These are phyloP conservation scores for Spicauda simplicius DNA, from an alignment of 2,888 invertebrate species.

Conservation along the genomic window DNA sequence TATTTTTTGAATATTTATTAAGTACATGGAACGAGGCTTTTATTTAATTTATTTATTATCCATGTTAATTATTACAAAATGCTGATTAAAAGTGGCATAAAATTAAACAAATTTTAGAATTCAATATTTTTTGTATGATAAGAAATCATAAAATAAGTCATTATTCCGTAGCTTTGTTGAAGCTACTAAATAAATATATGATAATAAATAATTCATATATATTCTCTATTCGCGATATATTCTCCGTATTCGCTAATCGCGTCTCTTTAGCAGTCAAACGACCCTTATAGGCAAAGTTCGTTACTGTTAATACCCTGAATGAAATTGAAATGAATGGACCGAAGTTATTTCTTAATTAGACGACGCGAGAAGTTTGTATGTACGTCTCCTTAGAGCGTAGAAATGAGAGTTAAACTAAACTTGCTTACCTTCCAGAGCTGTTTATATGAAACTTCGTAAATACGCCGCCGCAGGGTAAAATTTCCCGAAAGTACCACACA, in stretches of 20 bases:
- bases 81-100: no score
- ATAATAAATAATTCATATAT: no score
- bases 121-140: no score
- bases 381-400: constrained; percentile 74
- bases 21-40: no score
- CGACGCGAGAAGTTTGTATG: constrained; percentile 62
- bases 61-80: no score
- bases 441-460: constrained; percentile 73
- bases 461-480: constrained; percentile 64
- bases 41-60: no score
- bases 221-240: no score
- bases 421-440: constrained; percentile 74
- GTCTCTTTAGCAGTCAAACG: background rate
- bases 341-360: constrained; percentile 76
- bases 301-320: constrained; percentile 54
- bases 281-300: constrained; percentile 43
- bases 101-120: no score
- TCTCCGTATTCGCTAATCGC: background rate
- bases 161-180: no score
- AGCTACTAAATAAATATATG: no score
- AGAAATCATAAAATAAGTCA: no score
- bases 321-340: constrained; percentile 73
- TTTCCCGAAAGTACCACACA: constrained; percentile 60
- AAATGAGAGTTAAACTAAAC: constrained; percentile 76
- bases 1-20: no score